Percentiles rank a stretch among this genome's conserved stretches.
Evolutionary conservation across 92 coral and sea anemone genomes (phyloP).

Genomic region (Epizoanthus stellaris): DNA sequence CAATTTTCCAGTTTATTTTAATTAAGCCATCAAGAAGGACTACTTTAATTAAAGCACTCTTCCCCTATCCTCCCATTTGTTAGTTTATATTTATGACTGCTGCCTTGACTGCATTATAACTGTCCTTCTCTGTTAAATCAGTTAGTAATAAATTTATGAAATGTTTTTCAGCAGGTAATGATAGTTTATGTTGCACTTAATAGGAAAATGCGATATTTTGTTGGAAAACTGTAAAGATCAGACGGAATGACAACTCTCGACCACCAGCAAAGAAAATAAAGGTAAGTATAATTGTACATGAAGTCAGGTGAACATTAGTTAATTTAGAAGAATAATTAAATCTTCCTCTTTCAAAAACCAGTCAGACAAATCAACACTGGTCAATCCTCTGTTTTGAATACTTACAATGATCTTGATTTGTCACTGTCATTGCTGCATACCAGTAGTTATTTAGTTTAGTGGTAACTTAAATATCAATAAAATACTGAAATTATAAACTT

Average conservation of each 20-base stretch:
- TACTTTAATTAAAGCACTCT: background rate
- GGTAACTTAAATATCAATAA: too few relatives aligned
- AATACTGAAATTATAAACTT: too few relatives aligned
- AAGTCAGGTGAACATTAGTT: background rate
- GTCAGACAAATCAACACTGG: background rate
- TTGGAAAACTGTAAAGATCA: background rate
- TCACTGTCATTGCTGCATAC: too few relatives aligned
- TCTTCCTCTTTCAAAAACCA: background rate
- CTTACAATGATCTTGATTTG: background rate
- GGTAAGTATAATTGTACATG: background rate
- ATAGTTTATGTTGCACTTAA: background rate
- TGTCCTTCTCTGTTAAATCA: background rate
- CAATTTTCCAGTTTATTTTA: background rate
- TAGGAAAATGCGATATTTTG: background rate
- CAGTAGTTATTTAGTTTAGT: too few relatives aligned
- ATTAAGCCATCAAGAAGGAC: background rate
- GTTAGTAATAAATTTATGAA: background rate
- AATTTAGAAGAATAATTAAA: background rate
- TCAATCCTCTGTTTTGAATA: background rate
- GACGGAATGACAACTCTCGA: background rate
- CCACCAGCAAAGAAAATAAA: background rate
- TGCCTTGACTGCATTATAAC: background rate
- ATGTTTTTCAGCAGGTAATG: background rate
- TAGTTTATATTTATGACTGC: background rate
- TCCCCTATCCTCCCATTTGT: background rate